Base-by-base conservation (phyloP, 2,113 vertebrate species). In the Oreochromis niloticus region DNA sequence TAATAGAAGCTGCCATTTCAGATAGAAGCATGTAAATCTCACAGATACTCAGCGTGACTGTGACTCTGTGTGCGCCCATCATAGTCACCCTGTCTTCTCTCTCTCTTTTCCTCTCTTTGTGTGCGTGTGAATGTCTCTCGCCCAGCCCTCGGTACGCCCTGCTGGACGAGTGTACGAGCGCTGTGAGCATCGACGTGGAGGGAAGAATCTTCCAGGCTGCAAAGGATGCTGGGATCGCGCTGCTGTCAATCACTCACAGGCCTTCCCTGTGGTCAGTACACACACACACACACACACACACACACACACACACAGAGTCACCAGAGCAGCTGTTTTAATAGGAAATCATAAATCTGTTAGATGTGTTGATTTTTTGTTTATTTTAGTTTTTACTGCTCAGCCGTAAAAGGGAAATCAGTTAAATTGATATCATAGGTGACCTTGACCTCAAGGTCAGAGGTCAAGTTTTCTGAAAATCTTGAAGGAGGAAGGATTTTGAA, bases 151-250 rank as follows among this genome's bases (percentile, higher is more conserved):
- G 98, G 59, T 99, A 99, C 3, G 99, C 98, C 12, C 94, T 99
- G 68, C 91, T 99, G 89, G 99, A 99, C 9, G 99, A 99, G 92
- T 99, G 99, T 85, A 99, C 98, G 0, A 99, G 99, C 83, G 99
- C 99, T 11, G 98, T 99, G 82, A 99, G 98, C 96, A 99, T 99
- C 85, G 99, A 99, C 24, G 99, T 99, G 7, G 99, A 99, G 96
- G 99, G 98, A 84, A 98, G 96, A 91, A 99, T 99, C 96, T 99
- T 99, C 92, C 98, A 99, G 94, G 98, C 98, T 90, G 98, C 99
- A 36, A 98, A 98, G 94, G 97, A 97, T 93, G 96, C 97, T 91
- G 98, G 99, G 87, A 99, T 99, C 89, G 97, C 98, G 30, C 95
- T 99, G 85, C 96, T 99, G 89, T 99, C 99, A 16, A 99, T 99